A percentile compares a stretch with the other conserved stretches of the same genome.
Conservation (phyloP, 2,797 vertebrate species). For the Sylvia borin region DNA sequence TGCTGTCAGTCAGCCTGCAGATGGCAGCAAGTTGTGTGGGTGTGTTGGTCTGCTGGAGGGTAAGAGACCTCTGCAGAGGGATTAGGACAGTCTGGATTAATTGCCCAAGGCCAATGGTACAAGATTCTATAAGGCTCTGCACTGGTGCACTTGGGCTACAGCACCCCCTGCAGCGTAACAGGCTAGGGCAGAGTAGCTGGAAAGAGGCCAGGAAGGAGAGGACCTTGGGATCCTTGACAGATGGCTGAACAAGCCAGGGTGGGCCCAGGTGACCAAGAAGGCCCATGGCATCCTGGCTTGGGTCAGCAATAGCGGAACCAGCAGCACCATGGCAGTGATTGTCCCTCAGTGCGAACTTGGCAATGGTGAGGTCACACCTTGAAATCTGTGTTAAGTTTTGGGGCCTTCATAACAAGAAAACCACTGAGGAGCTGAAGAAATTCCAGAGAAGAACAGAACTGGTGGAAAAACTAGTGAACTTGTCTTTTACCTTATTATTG, state of each 20-base stretch:
- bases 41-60: background rate
- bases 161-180: background rate
- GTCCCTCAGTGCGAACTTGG: rapidly evolving
- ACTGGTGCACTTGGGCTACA: background rate
- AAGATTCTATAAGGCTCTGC: background rate
- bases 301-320: background rate
- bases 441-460: background rate
- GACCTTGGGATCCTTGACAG: background rate
- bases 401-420: background rate
- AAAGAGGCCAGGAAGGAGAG: background rate
- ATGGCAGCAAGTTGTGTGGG: rapidly evolving
- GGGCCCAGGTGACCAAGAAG: background rate
- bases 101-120: rapidly evolving
- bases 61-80: background rate
- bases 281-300: background rate
- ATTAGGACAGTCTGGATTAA: background rate
- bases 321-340: background rate
- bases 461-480: background rate
- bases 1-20: background rate
- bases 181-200: background rate
- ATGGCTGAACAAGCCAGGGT: background rate
- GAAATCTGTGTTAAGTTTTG: background rate
- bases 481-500: background rate
- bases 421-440: background rate
- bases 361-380: background rate